A percentile compares a stretch with the other conserved stretches of the same genome.
These are phyloP conservation scores for Platichthys flesus DNA, from an alignment of 2,113 vertebrate genomes.

Conservation along the genomic window DNA sequence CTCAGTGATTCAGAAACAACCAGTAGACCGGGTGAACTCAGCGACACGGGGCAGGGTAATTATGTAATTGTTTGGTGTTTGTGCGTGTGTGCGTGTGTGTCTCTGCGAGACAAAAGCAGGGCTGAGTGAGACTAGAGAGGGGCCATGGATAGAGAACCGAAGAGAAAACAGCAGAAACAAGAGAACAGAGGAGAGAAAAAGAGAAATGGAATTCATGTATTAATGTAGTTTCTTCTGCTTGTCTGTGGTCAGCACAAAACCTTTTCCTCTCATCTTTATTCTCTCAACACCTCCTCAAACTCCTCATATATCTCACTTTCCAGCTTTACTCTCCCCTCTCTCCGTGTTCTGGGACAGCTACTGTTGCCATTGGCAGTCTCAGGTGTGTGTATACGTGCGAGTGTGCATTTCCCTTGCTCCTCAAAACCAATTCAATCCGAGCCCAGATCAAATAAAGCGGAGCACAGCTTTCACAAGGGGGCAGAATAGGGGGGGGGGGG, in stretches of 20 bases:
- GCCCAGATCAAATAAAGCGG: slow-evolving; percentile 68
- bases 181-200: neutral
- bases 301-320: neutral
- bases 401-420: slow-evolving; percentile 28
- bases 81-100: neutral
- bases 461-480: slow-evolving; percentile 61
- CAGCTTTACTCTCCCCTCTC: neutral
- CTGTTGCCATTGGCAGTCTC: slow-evolving; percentile 50
- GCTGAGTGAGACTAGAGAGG: neutral
- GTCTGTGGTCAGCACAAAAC: neutral
- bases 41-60: slow-evolving; percentile 46
- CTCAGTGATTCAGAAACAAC: slow-evolving; percentile 25
- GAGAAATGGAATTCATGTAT: neutral
- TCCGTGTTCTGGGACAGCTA: slow-evolving; percentile 25
- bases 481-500: slow-evolving; percentile 50
- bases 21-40: slow-evolving; percentile 50
- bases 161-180: neutral
- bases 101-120: slow-evolving; percentile 3
- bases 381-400: slow-evolving; percentile 32
- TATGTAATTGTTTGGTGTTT: slow-evolving; percentile 51
- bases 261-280: neutral
- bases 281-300: neutral
- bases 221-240: neutral
- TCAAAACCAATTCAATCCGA: slow-evolving; percentile 35
- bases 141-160: neutral